phyloP scores from a whole-genome alignment of 2,113 vertebrate species.

The Trogon surrucura region DNA sequence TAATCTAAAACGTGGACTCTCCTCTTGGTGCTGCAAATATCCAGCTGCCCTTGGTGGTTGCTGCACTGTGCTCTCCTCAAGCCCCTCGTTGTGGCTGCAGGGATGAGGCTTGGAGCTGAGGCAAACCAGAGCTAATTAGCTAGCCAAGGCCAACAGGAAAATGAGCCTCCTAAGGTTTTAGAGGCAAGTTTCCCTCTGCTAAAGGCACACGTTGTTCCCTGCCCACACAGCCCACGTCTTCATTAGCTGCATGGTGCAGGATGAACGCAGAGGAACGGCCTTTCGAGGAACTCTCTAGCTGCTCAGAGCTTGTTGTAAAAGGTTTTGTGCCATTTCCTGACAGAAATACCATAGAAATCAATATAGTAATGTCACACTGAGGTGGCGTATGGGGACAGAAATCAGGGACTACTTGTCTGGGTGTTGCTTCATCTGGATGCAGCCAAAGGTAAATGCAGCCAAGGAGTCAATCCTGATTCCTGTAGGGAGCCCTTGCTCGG shows the following conservation, averaged over 20 bases:
- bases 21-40: background rate
- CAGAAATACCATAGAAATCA: background rate
- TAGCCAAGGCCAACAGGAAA: background rate
- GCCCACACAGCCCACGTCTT: background rate
- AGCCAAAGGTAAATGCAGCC: background rate
- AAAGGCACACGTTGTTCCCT: background rate
- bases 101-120: rapidly evolving
- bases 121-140: background rate
- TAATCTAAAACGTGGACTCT: background rate
- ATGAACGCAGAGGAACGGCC: background rate
- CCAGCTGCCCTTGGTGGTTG: background rate
- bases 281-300: background rate
- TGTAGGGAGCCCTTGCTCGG: background rate
- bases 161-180: background rate
- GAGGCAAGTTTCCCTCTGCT: background rate
- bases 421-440: background rate
- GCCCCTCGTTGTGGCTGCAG: rapidly evolving
- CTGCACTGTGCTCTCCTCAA: rapidly evolving
- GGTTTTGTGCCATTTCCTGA: background rate
- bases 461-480: background rate
- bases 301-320: background rate
- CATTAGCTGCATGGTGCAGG: background rate
- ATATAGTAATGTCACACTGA: background rate
- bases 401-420: background rate
- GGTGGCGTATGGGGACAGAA: background rate